Evolutionary conservation across 2,888 invertebrate genomes (phyloP).

Genomic region (Elaeidobius kamerunicus): DNA sequence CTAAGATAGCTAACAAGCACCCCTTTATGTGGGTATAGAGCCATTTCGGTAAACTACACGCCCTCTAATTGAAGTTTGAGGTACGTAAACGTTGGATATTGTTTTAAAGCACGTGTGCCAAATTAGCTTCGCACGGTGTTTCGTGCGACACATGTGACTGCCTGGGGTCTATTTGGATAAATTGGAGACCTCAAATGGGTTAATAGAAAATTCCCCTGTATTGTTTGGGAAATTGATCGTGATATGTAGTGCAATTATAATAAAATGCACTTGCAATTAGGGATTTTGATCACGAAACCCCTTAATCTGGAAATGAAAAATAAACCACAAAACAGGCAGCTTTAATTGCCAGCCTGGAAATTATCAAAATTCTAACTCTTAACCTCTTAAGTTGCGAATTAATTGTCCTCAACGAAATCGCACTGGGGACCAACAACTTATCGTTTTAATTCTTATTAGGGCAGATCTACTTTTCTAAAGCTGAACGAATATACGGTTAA

Average conservation of each 20-base stretch:
- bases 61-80: conserved; percentile 28
- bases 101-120: conserved; percentile 34
- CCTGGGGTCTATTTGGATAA: conserved; percentile 22
- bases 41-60: conserved; percentile 15
- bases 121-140: conserved; percentile 35
- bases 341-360: conserved; percentile 19
- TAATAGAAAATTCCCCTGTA: too few relatives aligned
- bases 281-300: too few relatives aligned
- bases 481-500: conserved; percentile 17
- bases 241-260: too few relatives aligned
- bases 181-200: too few relatives aligned
- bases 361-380: conserved; percentile 25
- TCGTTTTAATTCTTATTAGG: conserved; percentile 29
- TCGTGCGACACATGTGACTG: conserved; percentile 32
- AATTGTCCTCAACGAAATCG: conserved; percentile 16
- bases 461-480: conserved; percentile 27
- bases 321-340: conserved; percentile 19
- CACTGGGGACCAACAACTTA: conserved; percentile 22
- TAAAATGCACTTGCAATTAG: too few relatives aligned
- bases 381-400: conserved; percentile 22
- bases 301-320: too few relatives aligned
- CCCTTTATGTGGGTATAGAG: not conserved
- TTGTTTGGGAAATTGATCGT: too few relatives aligned
- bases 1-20: too few relatives aligned
- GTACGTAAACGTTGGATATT: conserved; percentile 31